Conservation (phyloP, 2,888 invertebrate genomes). For the Elysia crispata region DNA sequence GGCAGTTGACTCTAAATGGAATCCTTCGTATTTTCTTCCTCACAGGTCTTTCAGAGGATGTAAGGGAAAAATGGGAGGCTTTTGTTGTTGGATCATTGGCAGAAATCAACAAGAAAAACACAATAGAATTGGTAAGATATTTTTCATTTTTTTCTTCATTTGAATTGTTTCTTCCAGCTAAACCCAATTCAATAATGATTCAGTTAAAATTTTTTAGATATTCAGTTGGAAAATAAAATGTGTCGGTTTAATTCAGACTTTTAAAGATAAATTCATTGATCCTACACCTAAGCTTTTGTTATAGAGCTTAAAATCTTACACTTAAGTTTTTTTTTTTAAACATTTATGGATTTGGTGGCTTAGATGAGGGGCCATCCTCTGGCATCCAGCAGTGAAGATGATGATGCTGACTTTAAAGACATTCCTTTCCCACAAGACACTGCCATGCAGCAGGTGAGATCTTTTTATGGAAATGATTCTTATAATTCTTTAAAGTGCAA, state of each 20-base stretch:
- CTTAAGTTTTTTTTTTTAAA: too few species aligned
- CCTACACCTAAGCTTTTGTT: too few species aligned
- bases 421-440: slow-evolving; percentile 80
- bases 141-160: too few species aligned
- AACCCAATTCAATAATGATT: too few species aligned
- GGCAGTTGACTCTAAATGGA: too few species aligned
- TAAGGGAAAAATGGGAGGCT: slow-evolving; percentile 77
- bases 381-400: slow-evolving; percentile 79
- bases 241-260: too few species aligned
- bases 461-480: too few species aligned
- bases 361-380: slow-evolving; percentile 75
- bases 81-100: slow-evolving; percentile 77
- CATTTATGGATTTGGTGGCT: not conserved
- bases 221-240: too few species aligned
- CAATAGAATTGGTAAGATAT: slow-evolving; percentile 77
- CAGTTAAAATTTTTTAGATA: too few species aligned
- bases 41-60: slow-evolving; percentile 76
- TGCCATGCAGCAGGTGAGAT: slow-evolving; percentile 79
- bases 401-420: slow-evolving; percentile 80
- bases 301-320: too few species aligned
- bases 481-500: not conserved
- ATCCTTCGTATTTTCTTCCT: slow-evolving; percentile 33
- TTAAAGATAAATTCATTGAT: too few species aligned
- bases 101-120: slow-evolving; percentile 78
- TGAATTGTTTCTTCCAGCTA: too few species aligned